Percentiles rank a stretch among this genome's conserved stretches.
These are phyloP conservation scores for Acleris holmiana DNA, from an alignment of 2,888 invertebrate species.

Conservation along the genomic window DNA sequence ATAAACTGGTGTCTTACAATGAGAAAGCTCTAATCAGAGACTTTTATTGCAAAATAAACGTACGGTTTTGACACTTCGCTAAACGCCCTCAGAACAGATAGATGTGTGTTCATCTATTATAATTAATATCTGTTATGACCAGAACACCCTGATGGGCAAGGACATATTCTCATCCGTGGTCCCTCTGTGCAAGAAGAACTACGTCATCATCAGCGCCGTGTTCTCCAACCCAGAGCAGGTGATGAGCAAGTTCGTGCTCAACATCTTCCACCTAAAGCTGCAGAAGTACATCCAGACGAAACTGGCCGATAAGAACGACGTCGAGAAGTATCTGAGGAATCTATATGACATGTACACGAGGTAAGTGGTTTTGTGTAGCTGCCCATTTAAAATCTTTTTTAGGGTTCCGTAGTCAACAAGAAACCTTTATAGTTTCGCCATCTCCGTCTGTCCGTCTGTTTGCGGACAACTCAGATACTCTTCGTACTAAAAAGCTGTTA, in stretches of 20 bases:
- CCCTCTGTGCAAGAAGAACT: slow-evolving; percentile 94
- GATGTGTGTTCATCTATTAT: too few species aligned
- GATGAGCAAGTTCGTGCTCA: slow-evolving; percentile 98
- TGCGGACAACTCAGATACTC: too few species aligned
- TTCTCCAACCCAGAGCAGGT: slow-evolving; percentile 98
- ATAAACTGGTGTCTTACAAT: too few species aligned
- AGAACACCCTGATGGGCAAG: slow-evolving; percentile 93
- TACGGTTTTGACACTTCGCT: too few species aligned
- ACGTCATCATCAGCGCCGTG: slow-evolving; percentile 93
- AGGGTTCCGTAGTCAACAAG: too few species aligned
- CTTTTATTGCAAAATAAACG: too few species aligned
- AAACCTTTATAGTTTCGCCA: too few species aligned
- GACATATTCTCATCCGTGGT: slow-evolving; percentile 96
- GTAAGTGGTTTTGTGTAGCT: slow-evolving; percentile 68
- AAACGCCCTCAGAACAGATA: too few species aligned
- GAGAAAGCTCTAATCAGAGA: too few species aligned
- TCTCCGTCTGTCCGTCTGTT: too few species aligned
- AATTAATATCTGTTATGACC: too few species aligned
- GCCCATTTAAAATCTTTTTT: slow-evolving; percentile 3
- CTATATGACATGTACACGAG: slow-evolving; percentile 95
- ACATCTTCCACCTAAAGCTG: slow-evolving; percentile 95
- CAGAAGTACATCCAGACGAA: slow-evolving; percentile 93
- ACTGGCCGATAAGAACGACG: slow-evolving; percentile 91
- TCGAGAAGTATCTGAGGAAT: slow-evolving; percentile 94
- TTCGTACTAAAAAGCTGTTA: too few species aligned